A percentile compares a stretch with the other conserved stretches of the same genome.
phyloP scores from a whole-genome alignment of 2,888 invertebrate genomes.

The Busseola fusca region DNA sequence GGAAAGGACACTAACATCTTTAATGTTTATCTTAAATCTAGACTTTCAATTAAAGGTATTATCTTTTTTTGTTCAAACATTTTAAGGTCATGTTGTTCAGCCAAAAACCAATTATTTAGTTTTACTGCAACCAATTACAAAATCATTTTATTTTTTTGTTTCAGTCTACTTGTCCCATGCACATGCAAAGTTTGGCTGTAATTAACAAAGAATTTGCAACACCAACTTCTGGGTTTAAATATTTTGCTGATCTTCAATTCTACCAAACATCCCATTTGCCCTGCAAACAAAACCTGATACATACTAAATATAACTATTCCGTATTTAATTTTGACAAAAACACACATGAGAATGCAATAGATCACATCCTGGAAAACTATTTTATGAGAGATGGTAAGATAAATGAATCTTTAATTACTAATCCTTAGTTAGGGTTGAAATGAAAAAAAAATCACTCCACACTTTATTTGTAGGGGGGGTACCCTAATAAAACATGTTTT shows the following conservation, averaged over 20 bases:
- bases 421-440: no score
- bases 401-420: background rate
- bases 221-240: conserved; percentile 77
- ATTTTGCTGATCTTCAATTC: conserved; percentile 84
- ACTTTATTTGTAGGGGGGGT: no score
- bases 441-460: no score
- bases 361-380: conserved; percentile 88
- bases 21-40: conserved; percentile 89
- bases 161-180: conserved; percentile 87
- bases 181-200: conserved; percentile 88
- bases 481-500: no score
- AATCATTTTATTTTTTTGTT: conserved; percentile 43
- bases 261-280: conserved; percentile 84
- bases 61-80: background rate
- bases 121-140: background rate
- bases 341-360: conserved; percentile 82
- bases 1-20: conserved; percentile 86
- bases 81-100: background rate
- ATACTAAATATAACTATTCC: conserved; percentile 88
- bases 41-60: conserved; percentile 90
- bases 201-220: conserved; percentile 81
- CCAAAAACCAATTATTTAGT: background rate
- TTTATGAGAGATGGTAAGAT: conserved; percentile 89
- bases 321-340: conserved; percentile 81
- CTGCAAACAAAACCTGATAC: conserved; percentile 84